Base-by-base conservation (phyloP, 2,888 invertebrate genomes). In the Zele albiditarsus region DNA sequence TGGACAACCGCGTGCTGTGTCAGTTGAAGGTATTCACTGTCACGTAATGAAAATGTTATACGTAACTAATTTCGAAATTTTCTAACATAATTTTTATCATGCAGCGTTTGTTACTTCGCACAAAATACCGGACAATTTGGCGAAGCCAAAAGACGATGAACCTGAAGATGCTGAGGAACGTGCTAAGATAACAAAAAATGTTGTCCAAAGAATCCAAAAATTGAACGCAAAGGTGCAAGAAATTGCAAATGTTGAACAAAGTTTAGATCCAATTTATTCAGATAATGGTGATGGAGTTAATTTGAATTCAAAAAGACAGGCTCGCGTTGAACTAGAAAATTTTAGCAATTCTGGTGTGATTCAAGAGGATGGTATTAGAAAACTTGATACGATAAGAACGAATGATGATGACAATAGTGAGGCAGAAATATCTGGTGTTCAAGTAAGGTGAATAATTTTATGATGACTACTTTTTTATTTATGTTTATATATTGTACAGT, bases 71-170 rank as follows among this genome's bases (percentile, higher is more conserved):
- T 16, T 8, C 12, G 5, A 25, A 60, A 62, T 31, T 46, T 53
- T 20, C 38, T 68, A 58, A 67, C 27, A 28, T 23, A 28, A 49
- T 63, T 72, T 27, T 46, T 72, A 77, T 74, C 73, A 71, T 78
- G n/a, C 74, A 82, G 88, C 88, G 12, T 95, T 94, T 83, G 94
- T 94, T 89, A 94, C 94, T 2, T 91, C 95, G 2, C 95, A 95
- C 86, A 95, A 95, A 89, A 91, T 94, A 80, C 93, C 93, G 0
- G 91, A 88, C 23, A 86, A 84, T n/a, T 74, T 90, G n/a, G 86
- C 87, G 3, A 89, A 86, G 72, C 83, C 62, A 3, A 88, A 88
- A 25, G 88, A 88, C 20, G 87, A 86, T 33, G 86, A 85, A 57
- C 82, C 84, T 74, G 82, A 82, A 69, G 83, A 81, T 72, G 81